A percentile compares a stretch with the other conserved stretches of the same genome.
These are phyloP conservation scores for Sander vitreus DNA, from an alignment of 2,113 vertebrate genomes.

Conservation along the genomic window DNA sequence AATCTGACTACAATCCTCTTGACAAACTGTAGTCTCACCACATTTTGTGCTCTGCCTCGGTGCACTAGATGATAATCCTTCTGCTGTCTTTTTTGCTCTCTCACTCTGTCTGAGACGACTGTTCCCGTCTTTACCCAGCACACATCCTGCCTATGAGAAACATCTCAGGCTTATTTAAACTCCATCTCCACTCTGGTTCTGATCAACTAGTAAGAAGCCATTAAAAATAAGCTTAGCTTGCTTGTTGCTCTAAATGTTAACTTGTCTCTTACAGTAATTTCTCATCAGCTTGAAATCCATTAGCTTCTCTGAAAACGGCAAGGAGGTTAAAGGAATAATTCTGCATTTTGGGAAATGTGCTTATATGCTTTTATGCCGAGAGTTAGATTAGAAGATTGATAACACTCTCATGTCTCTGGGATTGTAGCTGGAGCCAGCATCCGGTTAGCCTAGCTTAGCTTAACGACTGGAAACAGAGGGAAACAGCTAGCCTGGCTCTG, in stretches of 20 bases:
- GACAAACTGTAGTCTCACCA: constrained; percentile 48
- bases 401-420: neutral
- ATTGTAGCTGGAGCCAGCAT: neutral
- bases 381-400: neutral
- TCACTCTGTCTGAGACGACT: neutral
- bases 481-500: neutral
- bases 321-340: constrained; percentile 10
- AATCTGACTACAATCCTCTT: constrained; percentile 63
- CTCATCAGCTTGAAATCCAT: neutral
- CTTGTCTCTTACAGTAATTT: neutral
- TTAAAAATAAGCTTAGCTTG: neutral
- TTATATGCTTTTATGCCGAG: neutral
- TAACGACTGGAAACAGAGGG: neutral
- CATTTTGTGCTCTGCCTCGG: constrained; percentile 43
- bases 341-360: neutral
- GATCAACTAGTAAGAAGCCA: neutral
- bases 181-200: constrained; percentile 3
- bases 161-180: constrained; percentile 8
- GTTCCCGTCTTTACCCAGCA: constrained; percentile 1
- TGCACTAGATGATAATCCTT: constrained; percentile 53
- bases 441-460: neutral
- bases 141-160: constrained; percentile 12
- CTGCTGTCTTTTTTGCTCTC: constrained; percentile 1
- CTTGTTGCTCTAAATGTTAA: neutral
- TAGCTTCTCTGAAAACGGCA: neutral